A percentile compares a stretch with the other conserved stretches of the same genome.
phyloP scores from a whole-genome alignment of 2,113 vertebrate genomes.

The Ardeotis arabs region DNA sequence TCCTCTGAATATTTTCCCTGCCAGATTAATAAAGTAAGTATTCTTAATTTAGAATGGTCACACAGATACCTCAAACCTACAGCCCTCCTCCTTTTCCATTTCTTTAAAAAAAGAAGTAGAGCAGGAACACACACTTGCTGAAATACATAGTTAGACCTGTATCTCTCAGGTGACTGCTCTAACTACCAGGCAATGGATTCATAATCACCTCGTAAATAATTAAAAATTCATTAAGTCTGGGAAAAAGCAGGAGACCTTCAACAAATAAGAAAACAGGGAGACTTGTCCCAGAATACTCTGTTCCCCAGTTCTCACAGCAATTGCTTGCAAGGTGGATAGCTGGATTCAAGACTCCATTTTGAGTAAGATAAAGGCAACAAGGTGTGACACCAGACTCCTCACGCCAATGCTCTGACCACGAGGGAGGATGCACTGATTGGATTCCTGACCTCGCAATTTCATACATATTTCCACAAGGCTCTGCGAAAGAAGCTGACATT shows the following conservation, averaged over 20 bases:
- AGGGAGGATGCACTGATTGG: neutral
- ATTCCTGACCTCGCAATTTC: neutral
- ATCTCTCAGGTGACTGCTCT: neutral
- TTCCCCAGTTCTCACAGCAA: neutral
- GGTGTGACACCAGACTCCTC: neutral
- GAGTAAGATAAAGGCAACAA: neutral
- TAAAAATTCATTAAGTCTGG: constrained; percentile 23
- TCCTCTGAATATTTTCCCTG: neutral
- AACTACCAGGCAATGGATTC: neutral
- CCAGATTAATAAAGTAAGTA: neutral
- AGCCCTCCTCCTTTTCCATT: neutral
- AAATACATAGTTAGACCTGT: neutral
- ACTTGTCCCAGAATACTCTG: neutral
- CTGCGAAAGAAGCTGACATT: neutral
- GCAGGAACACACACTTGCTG: neutral
- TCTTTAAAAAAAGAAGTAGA: neutral
- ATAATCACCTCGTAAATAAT: constrained; percentile 25
- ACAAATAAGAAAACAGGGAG: neutral
- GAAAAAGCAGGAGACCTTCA: neutral
- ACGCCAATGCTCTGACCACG: neutral
- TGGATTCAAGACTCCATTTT: neutral
- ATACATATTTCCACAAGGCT: neutral
- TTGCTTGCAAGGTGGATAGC: neutral
- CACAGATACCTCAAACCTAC: neutral
- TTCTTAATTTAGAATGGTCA: neutral